Conservation (phyloP, 2,113 vertebrate species). For the Xerus inauris region DNA sequence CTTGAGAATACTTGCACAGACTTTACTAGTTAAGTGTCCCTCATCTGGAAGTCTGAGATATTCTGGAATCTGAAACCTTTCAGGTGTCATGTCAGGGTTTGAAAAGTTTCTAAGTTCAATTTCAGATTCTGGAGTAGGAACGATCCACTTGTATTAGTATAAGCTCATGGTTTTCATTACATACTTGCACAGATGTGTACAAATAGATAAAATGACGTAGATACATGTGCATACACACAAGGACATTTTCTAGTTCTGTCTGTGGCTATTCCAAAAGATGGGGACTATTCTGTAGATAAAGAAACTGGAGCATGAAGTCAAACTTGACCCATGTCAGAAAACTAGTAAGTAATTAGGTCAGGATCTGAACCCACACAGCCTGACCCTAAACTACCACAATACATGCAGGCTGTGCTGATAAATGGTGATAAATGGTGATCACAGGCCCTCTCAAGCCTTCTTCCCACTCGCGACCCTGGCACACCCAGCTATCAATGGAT, state of each 20-base stretch:
- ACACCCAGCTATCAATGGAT: accelerated
- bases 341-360: not conserved
- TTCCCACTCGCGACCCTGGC: not conserved
- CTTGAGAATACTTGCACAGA: not conserved
- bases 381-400: not conserved
- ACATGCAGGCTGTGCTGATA: accelerated
- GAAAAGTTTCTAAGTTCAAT: not conserved
- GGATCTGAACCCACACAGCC: not conserved
- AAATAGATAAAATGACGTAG: not conserved
- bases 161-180: not conserved
- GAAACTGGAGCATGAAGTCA: not conserved
- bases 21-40: not conserved
- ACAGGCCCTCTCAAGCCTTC: accelerated
- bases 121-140: not conserved
- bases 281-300: not conserved
- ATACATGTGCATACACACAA: accelerated
- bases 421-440: not conserved
- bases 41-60: not conserved
- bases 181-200: accelerated
- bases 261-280: no score
- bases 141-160: no score
- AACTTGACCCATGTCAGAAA: not conserved
- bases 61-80: not conserved
- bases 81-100: no score
- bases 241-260: not conserved